Evolutionary conservation across 2,797 vertebrate species (phyloP).

Genomic region (Poeciliopsis paucimaculata): DNA sequence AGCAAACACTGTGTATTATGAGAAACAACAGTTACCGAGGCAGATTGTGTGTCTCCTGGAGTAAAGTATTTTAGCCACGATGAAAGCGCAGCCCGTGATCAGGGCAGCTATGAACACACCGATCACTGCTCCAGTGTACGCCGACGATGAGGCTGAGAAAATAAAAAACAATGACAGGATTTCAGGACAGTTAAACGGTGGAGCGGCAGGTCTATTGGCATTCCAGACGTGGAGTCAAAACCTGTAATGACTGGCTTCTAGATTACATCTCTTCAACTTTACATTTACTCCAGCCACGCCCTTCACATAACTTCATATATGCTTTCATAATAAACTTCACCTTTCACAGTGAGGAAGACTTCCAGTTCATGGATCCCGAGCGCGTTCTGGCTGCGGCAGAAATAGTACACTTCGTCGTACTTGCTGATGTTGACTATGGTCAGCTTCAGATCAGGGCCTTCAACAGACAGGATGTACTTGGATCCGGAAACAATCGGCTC

Average conservation of each 20-base stretch:
- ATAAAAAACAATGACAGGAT: slow-evolving; percentile 4
- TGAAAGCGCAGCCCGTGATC: slow-evolving; percentile 62
- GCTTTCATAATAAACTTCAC: slow-evolving; percentile 70
- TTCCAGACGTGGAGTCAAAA: slow-evolving; percentile 50
- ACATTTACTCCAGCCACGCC: background rate
- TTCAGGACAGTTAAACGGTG: slow-evolving; percentile 12
- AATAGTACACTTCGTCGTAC: slow-evolving; percentile 84
- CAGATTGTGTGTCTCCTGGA: slow-evolving; percentile 76
- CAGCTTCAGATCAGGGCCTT: slow-evolving; percentile 75
- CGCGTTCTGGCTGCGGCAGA: slow-evolving; percentile 90
- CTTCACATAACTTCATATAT: background rate
- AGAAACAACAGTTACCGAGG: slow-evolving; percentile 67
- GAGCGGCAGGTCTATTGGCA: slow-evolving; percentile 62
- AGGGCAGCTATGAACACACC: slow-evolving; percentile 76
- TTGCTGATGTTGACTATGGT: slow-evolving; percentile 87
- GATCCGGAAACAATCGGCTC: slow-evolving; percentile 68
- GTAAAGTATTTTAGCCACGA: slow-evolving; percentile 68
- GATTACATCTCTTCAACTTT: slow-evolving; percentile 1
- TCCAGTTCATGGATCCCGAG: slow-evolving; percentile 80
- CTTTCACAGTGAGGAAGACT: slow-evolving; percentile 85
- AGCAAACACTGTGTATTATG: background rate
- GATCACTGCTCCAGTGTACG: slow-evolving; percentile 70
- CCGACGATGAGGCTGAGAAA: slow-evolving; percentile 58
- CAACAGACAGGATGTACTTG: slow-evolving; percentile 78
- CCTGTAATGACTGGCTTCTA: slow-evolving; percentile 14